phyloP scores from a whole-genome alignment of 2,113 vertebrate genomes.

The Colinus virginianus region DNA sequence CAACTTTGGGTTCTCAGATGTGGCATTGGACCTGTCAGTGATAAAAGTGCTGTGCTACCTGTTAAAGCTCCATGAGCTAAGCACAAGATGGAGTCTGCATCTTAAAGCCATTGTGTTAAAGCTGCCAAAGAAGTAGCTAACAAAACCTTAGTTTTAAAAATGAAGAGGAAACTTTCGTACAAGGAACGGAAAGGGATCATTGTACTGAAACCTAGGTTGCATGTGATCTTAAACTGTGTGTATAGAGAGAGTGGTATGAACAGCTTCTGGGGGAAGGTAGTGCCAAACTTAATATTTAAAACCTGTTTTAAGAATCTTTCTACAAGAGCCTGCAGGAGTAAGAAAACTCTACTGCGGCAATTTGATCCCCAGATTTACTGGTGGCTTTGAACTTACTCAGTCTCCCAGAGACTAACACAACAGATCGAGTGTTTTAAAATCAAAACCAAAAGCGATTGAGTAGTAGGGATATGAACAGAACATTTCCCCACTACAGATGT shows the following conservation, averaged over 20 bases:
- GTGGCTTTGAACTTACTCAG: neutral
- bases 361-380: neutral
- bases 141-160: neutral
- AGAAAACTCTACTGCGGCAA: neutral
- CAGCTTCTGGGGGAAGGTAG: neutral
- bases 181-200: neutral
- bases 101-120: neutral
- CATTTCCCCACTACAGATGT: neutral
- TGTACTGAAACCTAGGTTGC: fast-evolving
- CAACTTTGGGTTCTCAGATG: neutral
- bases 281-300: neutral
- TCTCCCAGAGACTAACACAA: neutral
- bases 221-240: neutral
- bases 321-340: neutral
- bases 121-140: neutral
- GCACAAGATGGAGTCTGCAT: neutral
- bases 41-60: neutral
- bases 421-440: conserved; percentile 16
- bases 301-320: neutral
- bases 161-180: neutral
- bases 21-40: neutral
- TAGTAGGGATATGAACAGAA: neutral
- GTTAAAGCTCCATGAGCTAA: neutral
- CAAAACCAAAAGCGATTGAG: neutral
- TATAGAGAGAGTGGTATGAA: neutral